Evolutionary conservation across 2,113 vertebrate genomes (phyloP), one percentile per base, ranked within the genome.

Genomic region (Ptilorrhoa leucosticta): DNA sequence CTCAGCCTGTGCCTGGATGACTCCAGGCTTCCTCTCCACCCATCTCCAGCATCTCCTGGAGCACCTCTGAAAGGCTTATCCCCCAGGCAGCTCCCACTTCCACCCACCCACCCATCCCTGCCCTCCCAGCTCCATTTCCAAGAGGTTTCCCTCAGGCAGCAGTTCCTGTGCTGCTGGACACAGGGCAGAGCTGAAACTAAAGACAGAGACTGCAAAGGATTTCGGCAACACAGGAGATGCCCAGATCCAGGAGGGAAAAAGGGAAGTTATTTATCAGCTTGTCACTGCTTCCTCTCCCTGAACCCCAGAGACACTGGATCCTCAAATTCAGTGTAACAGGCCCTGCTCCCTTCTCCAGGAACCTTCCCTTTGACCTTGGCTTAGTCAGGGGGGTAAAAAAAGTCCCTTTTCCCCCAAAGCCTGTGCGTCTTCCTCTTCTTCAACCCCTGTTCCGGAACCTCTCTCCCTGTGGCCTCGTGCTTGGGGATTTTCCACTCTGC

Each of bases 361-460:
- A 31, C 60, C 20, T 33, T 27, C 24, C 13, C 45, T 85, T 31
- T 40, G 13, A 71, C 9, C 53, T 5, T 23, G 48, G 72, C 53
- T 76, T 47, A 19, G 26, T 24, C 9, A 8, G 7, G 1, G 16
- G 3, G 2, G 6, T 5, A 5, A 33, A 13, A 13, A 39, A 13
- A 70, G 33, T 89, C 89, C 91, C 61, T 94, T 84, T 68, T 20
- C 12, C 83, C 75, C 64, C 47, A 60, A 56, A 89, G 56, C 11
- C 51, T n/a, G 27, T 3, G 35, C 40, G 91, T 31, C 76, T 97
- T 89, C 90, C 83, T 92, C 86, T 90, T 94, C 80, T 48, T 71
- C 7, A 40, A 15, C 6, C 60, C 42, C 45, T 35, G 0, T 26
- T 64, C 33, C 39, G 35, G 78, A 83, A 10, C 19, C 13, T 75